A percentile compares a stretch with the other conserved stretches of the same genome.
Conservation (phyloP, 2,113 vertebrate species). For the Felis catus region F.catus_Fca126_mat1.0 CM031419.1:62817001-62817500, state of each 20-base stretch:
- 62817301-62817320: neutral
- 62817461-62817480: neutral
- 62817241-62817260: neutral
- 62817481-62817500: neutral
- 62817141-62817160: neutral
- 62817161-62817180: neutral
- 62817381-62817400: neutral
- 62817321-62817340: neutral
- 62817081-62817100: neutral
- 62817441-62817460: constrained; percentile 6
- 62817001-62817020: neutral
- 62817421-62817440: neutral
- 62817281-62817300: neutral
- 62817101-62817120: neutral
- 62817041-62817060: neutral
- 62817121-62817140: neutral
- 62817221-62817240: neutral
- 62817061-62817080: constrained; percentile 21
- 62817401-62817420: neutral
- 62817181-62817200: neutral
- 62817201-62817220: neutral
- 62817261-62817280: neutral
- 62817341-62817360: neutral
- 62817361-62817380: neutral
- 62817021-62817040: neutral